Evolutionary conservation across 2,113 vertebrate species (phyloP), one percentile per base, ranked within the genome.

Genomic region (Suncus etruscus): DNA sequence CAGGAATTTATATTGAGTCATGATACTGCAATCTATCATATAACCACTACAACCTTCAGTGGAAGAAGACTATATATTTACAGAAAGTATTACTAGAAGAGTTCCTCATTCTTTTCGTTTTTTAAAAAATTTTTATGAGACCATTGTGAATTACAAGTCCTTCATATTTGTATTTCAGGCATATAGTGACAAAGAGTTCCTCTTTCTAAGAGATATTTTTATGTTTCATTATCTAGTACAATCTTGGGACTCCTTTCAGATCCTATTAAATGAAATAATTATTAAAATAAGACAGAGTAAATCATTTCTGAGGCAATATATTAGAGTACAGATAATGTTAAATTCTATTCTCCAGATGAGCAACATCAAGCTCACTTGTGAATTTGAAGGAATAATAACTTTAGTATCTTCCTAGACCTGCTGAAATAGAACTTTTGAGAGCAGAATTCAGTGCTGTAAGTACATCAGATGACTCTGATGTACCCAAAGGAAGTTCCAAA

Each of bases 1-100:
- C 73, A 72, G 79, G 32, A 68, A 48, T 83, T 87, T 32, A 12
- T 65, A 9, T 10, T 91, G 93, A 94, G 61, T 96, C 95, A 96
- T 11, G 18, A 11, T 14, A 66, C 29, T 63, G 50, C 51, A 90
- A 94, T 95, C 10, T 15, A 14, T 80, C 2, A 5, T 39, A 39
- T 39, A 39, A 39, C 39, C 39, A 69, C 3, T 4, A 48, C 24
- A 75, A 31, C 29, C n/a, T 47, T 15, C 8, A 25, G 25, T 68
- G 91, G 82, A 93, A 72, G 81, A 1, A 2, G 8, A 29, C 6
- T 32, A 12, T 11, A 9, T 27, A 25, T 24, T 80, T 24, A 66
- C 31, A n/a, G 48, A 45, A 20, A 39, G 11, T 18, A 12, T 27
- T 72, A 20, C 31, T 47, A 54, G 45, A 74, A 92, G 61, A 31